phyloP scores from a whole-genome alignment of 1,140 invertebrate species.

The Aporrectodea caliginosa region DNA sequence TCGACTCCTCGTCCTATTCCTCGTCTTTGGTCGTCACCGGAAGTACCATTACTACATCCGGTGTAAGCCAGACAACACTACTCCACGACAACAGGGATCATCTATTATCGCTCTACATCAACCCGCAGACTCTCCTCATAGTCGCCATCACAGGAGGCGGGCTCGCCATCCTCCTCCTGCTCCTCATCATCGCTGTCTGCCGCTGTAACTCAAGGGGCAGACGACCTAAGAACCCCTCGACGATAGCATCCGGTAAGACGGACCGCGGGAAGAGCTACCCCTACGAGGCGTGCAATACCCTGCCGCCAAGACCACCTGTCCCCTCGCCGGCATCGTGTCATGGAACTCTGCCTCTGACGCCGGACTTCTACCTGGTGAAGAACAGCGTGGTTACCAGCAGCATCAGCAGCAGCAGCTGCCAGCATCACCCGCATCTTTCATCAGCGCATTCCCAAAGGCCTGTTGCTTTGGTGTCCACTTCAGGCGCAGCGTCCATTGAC shows the following conservation, averaged over 20 bases:
- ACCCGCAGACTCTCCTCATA: not conserved
- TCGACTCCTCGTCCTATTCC: too few relatives aligned
- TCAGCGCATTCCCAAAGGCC: not conserved
- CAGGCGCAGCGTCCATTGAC: not conserved
- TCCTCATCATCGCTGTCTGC: not conserved
- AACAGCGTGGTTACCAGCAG: not conserved
- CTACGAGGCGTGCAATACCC: not conserved
- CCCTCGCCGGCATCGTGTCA: not conserved
- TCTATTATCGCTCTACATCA: not conserved
- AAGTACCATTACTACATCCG: not conserved
- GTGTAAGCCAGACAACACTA: not conserved
- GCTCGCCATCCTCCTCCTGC: not conserved
- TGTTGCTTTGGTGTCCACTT: not conserved
- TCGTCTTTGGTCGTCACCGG: not conserved
- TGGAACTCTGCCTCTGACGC: not conserved
- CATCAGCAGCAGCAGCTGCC: too few relatives aligned
- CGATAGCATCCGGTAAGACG: not conserved
- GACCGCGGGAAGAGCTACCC: not conserved
- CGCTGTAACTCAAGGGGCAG: not conserved
- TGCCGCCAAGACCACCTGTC: not conserved
- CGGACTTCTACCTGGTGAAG: not conserved
- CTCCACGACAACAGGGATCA: not conserved
- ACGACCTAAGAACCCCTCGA: not conserved
- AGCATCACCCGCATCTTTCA: too few relatives aligned
- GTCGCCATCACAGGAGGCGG: not conserved